Base-by-base conservation (phyloP, 2,888 invertebrate species). In the Pycnomerus fuliginosus region DNA sequence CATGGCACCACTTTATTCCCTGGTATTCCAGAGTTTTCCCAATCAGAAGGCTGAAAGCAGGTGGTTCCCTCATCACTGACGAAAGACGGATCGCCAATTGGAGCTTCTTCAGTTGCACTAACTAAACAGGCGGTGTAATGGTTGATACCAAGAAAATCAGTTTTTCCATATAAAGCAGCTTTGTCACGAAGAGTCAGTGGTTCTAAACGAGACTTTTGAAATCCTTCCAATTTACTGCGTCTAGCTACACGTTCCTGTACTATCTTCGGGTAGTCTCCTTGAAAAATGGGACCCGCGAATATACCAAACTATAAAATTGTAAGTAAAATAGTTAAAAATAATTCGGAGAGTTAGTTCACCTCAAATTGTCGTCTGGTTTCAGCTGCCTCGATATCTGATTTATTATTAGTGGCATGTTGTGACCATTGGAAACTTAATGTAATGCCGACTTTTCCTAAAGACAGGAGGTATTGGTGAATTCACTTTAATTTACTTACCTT, bases 141-240 rank as follows among this genome's bases (percentile, higher is more conserved):
- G 64, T 90, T 90, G 10, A 90, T 64, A 1, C 86, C 87, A 34
- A 90, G 73, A 67, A 84, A 87, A 63, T 91, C 89, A 1, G 76
- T 75, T 0, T 85, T 80, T 0, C 78, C 82, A 17, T 68, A 70
- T 13, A 88, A 77, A 37, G 73, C 70, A 5, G 70, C 63, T 3
- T 84, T 73, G 72, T 87, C 85, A 13, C 79, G 73, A 0, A 59
- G 23, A 0, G 80, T 81, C 59, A 85, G 83, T 42, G 60, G 61
- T 0, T 85, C 85, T 1, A 87, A 71, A 5, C 85, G 76, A 0
- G 85, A 83, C 10, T 75, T 70, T 0, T 69, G 60, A 52, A 76
- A 82, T 4, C 80, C 78, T 65, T 85, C 82, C 8, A 68, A 66
- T 31, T 65, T 70, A 44, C 85, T 86, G 16, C 80, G 74, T 1